Evolutionary conservation across 2,797 vertebrate species (phyloP).

Genomic region (Gephyroberyx darwinii): DNA sequence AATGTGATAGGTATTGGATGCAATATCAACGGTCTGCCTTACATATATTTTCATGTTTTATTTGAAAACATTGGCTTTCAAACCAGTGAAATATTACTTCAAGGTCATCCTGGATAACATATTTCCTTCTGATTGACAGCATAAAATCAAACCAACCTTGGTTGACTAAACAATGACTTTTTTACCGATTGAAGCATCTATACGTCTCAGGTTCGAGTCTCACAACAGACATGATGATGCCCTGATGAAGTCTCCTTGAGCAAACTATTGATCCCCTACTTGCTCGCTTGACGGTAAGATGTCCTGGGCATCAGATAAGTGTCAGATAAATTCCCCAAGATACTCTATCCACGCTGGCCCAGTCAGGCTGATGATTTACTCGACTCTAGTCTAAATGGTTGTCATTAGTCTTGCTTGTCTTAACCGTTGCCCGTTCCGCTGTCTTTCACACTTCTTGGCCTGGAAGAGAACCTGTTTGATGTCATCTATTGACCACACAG

Average conservation of each 20-base stretch:
- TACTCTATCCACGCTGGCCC: slow-evolving; percentile 28
- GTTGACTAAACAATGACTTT: no score
- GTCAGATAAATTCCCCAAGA: slow-evolving; percentile 28
- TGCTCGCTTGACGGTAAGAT: slow-evolving; percentile 16
- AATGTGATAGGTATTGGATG: neutral
- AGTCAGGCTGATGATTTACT: slow-evolving; percentile 67
- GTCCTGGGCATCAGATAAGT: neutral
- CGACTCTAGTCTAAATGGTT: slow-evolving; percentile 9
- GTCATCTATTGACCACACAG: neutral
- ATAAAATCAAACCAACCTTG: no score
- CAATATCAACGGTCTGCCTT: neutral
- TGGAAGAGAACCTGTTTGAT: slow-evolving; percentile 1
- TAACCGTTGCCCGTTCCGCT: slow-evolving; percentile 19
- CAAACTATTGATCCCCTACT: slow-evolving; percentile 1
- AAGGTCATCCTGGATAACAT: no score
- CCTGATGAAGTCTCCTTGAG: neutral
- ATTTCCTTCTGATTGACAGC: no score
- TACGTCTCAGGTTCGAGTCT: neutral
- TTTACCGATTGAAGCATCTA: no score
- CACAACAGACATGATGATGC: neutral
- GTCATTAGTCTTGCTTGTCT: slow-evolving; percentile 49
- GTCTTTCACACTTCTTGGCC: slow-evolving; percentile 24
- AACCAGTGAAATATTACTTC: neutral
- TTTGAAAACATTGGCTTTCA: neutral
- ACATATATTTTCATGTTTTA: neutral